A percentile compares a stretch with the other conserved stretches of the same genome.
Evolutionary conservation across 2,113 vertebrate genomes (phyloP).

Genomic region (Brachyhypopomus occidentalis): DNA sequence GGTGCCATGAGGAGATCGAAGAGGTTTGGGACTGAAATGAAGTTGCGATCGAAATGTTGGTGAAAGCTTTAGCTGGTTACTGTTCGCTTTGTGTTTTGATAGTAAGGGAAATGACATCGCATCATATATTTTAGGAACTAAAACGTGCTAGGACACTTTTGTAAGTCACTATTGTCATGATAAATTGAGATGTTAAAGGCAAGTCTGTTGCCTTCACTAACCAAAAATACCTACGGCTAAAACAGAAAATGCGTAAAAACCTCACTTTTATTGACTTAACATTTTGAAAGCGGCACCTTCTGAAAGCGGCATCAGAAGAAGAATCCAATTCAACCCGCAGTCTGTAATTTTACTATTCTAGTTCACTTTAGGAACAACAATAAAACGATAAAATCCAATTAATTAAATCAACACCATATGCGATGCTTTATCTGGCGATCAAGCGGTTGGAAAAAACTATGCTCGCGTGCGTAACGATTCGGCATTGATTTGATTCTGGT

Average conservation of each 20-base stretch:
- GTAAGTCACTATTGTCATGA: neutral
- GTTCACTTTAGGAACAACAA: conserved; percentile 42
- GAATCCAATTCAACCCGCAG: conserved; percentile 43
- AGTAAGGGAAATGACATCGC: neutral
- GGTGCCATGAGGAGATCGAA: too few relatives aligned
- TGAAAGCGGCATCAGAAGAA: conserved; percentile 35
- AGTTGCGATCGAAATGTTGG: too few relatives aligned
- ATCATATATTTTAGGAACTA: neutral
- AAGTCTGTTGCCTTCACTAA: conserved; percentile 37
- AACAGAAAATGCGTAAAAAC: conserved; percentile 35
- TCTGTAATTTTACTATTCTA: conserved; percentile 57
- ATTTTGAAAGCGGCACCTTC: conserved; percentile 46
- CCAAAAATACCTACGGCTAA: conserved; percentile 25
- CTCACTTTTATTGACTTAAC: conserved; percentile 50
- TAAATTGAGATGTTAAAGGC: conserved; percentile 3
- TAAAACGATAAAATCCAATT: conserved; percentile 54
- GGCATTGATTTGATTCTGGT: conserved; percentile 58
- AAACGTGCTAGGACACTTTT: neutral
- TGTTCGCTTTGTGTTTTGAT: neutral
- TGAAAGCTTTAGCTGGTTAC: too few relatives aligned
- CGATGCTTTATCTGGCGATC: conserved; percentile 48
- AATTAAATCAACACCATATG: conserved; percentile 56
- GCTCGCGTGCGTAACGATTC: conserved; percentile 19
- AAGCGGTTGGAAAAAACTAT: conserved; percentile 40
- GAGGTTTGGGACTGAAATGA: too few relatives aligned